These are phyloP conservation scores for Vanessa atalanta DNA, from an alignment of 1,140 invertebrate genomes.

Conservation along the genomic window DNA sequence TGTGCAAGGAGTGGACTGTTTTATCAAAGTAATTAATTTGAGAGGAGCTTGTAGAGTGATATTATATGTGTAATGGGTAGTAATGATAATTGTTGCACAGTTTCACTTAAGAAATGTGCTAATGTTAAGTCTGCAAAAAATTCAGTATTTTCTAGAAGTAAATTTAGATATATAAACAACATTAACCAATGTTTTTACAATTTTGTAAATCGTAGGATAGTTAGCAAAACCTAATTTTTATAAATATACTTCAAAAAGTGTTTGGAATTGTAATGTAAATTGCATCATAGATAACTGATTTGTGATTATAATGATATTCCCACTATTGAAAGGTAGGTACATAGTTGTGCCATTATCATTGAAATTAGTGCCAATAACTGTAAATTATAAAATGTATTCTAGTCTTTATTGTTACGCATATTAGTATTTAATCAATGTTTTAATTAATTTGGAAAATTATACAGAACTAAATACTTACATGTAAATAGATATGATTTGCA, in stretches of 20 bases:
- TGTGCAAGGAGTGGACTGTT: constrained; percentile 63
- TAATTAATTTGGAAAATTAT: constrained; percentile 73
- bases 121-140: constrained; percentile 62
- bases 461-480: constrained; percentile 61
- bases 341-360: constrained; percentile 76
- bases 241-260: constrained; percentile 49
- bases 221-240: constrained; percentile 72
- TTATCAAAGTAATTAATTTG: constrained; percentile 46
- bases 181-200: constrained; percentile 70
- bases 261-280: constrained; percentile 49
- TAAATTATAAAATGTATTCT: constrained; percentile 77
- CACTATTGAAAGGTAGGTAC: constrained; percentile 60
- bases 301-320: constrained; percentile 48
- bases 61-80: constrained; percentile 52
- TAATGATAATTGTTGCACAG: constrained; percentile 61
- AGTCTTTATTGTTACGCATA: constrained; percentile 80
- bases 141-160: constrained; percentile 76
- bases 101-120: constrained; percentile 67
- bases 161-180: constrained; percentile 63
- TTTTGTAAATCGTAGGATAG: constrained; percentile 76
- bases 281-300: constrained; percentile 42
- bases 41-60: constrained; percentile 66
- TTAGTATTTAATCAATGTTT: constrained; percentile 79
- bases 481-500: constrained; percentile 70
- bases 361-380: constrained; percentile 80